Base-by-base conservation (phyloP, 2,888 invertebrate species). In the Coenonympha glycerion region DNA sequence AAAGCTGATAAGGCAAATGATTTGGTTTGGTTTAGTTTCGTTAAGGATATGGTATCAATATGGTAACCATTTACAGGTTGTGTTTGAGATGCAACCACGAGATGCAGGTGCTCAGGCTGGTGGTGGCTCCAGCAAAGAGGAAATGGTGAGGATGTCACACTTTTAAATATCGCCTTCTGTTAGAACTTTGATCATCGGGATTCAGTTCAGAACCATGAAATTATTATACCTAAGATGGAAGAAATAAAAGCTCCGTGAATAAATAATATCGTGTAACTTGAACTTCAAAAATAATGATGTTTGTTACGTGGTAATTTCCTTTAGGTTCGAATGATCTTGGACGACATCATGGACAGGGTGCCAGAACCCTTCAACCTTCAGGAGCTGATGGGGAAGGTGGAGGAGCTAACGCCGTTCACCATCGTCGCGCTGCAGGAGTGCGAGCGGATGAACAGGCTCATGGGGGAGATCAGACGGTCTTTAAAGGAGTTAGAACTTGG, bases 361-460 rank as follows among this genome's bases (percentile, higher is more conserved):
- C 96, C 97, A 0, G 95, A 96, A 54, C 92, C 93, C 47, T 98
- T 97, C 76, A 95, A 94, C 68, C 91, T 98, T 64, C 70, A 84
- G 0, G 98, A 98, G 71, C 89, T 98, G 67, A 92, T 94, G 91
- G 91, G 90, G 1, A 94, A 95, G 74, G 92, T 92, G 3, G 97
- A 97, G 75, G 97, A 98, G 65, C 88, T 94, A 55, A 95, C 95
- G 2, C 98, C 98, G 0, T 98, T 91, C 72, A 93, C 95, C 0
- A 95, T 97, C 45, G 98, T 98, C 0, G 95, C 95, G 0, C 90
- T 96, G 63, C 96, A 98, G 59, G 98, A 98, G 79, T 96, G 96
- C 74, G 97, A 98, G 76, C 89, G 97, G 33, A 97, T 98, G 97
- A 98, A 98, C 76, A 89, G 89, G 28, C 89, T 98, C 5, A 95